phyloP scores from a whole-genome alignment of 1,140 invertebrate genomes.

The Mercenaria mercenaria region DNA sequence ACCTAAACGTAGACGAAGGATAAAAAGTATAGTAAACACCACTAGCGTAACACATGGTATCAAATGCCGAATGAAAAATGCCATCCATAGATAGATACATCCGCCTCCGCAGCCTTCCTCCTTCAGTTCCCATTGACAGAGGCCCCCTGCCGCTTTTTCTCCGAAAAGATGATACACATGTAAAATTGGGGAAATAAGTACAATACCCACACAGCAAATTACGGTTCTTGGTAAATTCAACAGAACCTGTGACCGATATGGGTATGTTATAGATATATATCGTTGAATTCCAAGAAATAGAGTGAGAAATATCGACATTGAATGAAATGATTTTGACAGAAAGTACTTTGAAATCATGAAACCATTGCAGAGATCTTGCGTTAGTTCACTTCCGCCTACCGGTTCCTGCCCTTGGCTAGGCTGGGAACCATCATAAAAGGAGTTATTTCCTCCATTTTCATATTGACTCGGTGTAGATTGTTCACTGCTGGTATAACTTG shows the following conservation, averaged over 20 bases:
- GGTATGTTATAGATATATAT: background rate
- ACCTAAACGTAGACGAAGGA: background rate
- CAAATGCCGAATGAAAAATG: background rate
- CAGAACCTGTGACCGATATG: background rate
- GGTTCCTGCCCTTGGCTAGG: no score
- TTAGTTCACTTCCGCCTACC: background rate
- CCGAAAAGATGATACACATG: conserved; percentile 3
- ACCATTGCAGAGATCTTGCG: background rate
- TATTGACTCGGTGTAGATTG: no score
- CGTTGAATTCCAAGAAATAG: conserved; percentile 54
- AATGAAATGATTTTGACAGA: no score
- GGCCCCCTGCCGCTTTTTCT: background rate
- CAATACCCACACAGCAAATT: background rate
- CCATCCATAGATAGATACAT: background rate
- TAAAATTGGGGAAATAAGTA: background rate
- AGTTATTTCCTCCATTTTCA: no score
- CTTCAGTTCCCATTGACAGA: conserved; percentile 2
- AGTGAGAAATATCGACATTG: no score
- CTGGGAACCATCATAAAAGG: no score
- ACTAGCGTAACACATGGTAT: no score
- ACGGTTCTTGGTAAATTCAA: background rate
- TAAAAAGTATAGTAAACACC: background rate
- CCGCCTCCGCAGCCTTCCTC: no score
- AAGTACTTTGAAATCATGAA: no score
- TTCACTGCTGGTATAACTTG: no score